phyloP scores from a whole-genome alignment of 2,888 invertebrate species.

The Hartigia nigra region DNA sequence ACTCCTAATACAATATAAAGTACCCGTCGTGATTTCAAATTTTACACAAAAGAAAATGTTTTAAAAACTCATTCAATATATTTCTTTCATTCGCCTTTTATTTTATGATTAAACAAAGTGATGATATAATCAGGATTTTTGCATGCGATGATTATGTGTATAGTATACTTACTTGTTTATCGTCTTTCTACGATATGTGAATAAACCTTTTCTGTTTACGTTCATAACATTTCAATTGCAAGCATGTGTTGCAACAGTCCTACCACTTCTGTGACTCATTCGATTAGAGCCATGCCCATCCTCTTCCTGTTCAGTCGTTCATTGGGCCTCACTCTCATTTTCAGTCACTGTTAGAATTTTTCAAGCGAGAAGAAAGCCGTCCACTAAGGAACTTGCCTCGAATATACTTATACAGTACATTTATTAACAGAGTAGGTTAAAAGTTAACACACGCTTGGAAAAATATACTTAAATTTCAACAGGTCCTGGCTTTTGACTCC shows the following conservation, averaged over 20 bases:
- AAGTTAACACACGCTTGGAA: background rate
- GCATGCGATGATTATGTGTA: background rate
- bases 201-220: slow-evolving; percentile 10
- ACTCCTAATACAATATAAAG: background rate
- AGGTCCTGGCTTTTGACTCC: background rate
- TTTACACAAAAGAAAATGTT: background rate
- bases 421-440: background rate
- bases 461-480: too few relatives aligned
- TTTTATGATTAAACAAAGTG: background rate
- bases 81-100: background rate
- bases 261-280: slow-evolving; percentile 9
- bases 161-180: background rate
- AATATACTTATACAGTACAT: background rate
- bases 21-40: background rate
- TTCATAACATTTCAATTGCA: background rate
- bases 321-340: slow-evolving; percentile 12
- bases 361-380: background rate
- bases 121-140: background rate
- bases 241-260: background rate
- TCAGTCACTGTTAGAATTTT: slow-evolving; percentile 9
- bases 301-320: slow-evolving; percentile 44
- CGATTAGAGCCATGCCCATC: slow-evolving; percentile 51
- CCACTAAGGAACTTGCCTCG: background rate
- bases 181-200: slow-evolving; percentile 24
- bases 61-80: background rate